These are phyloP conservation scores for Planiliza haematocheilus DNA, from an alignment of 2,113 vertebrate species.

Conservation along the genomic window DNA sequence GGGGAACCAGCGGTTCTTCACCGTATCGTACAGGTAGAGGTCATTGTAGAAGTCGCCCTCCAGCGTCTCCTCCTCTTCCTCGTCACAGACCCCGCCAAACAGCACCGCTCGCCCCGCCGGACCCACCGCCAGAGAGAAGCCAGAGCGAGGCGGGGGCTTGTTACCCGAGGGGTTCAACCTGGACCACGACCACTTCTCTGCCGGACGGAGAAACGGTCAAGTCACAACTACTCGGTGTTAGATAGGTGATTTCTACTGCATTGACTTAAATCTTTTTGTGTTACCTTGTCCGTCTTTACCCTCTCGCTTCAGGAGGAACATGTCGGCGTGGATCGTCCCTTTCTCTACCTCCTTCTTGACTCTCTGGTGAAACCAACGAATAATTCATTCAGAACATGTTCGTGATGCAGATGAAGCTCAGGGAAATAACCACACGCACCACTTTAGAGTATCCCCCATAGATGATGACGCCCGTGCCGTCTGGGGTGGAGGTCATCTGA, in stretches of 20 bases:
- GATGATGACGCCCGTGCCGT: slow-evolving; percentile 85
- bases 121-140: slow-evolving; percentile 86
- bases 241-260: neutral
- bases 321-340: slow-evolving; percentile 92
- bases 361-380: slow-evolving; percentile 81
- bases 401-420: fast-evolving
- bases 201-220: neutral
- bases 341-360: slow-evolving; percentile 96
- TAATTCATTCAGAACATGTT: neutral
- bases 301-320: slow-evolving; percentile 91
- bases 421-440: slow-evolving; percentile 75
- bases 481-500: slow-evolving; percentile 86
- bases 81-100: slow-evolving; percentile 94
- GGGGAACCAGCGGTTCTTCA: slow-evolving; percentile 92
- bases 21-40: slow-evolving; percentile 88
- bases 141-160: slow-evolving; percentile 90
- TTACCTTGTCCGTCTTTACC: slow-evolving; percentile 86
- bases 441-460: slow-evolving; percentile 97
- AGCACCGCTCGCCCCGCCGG: slow-evolving; percentile 87
- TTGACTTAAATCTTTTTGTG: neutral
- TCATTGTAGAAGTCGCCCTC: slow-evolving; percentile 95
- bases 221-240: neutral
- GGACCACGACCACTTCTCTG: slow-evolving; percentile 93
- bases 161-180: slow-evolving; percentile 87
- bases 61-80: slow-evolving; percentile 94